These are phyloP conservation scores for Anableps anableps DNA, from an alignment of 2,797 vertebrate genomes.

Conservation along the genomic window DNA sequence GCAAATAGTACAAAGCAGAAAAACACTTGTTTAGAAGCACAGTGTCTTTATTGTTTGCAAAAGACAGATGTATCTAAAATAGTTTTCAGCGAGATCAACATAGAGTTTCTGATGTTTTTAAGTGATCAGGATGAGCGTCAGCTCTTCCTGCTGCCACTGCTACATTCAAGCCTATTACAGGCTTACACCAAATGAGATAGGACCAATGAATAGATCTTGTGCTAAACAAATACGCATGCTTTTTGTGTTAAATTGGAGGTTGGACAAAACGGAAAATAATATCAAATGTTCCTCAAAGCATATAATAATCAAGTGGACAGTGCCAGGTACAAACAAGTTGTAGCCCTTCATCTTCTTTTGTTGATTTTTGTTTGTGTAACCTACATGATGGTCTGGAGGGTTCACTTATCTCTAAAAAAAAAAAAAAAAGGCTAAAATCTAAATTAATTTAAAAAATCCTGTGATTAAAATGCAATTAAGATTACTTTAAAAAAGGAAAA, in stretches of 20 bases:
- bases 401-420: conserved; percentile 36
- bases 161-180: conserved; percentile 57
- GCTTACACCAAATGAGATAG: conserved; percentile 46
- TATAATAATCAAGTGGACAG: neutral
- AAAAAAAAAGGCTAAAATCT: neutral
- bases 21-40: neutral
- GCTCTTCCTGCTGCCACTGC: conserved; percentile 25
- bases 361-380: conserved; percentile 22
- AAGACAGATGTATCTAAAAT: neutral
- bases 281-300: neutral
- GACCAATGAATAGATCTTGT: conserved; percentile 13
- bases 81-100: conserved; percentile 1
- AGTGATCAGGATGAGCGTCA: conserved; percentile 31
- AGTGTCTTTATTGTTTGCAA: neutral
- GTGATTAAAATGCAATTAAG: conserved; percentile 51
- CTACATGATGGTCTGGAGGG: conserved; percentile 59
- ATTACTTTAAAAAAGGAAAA: neutral
- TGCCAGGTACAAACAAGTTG: neutral
- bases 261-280: neutral
- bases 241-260: neutral
- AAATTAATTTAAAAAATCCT: neutral
- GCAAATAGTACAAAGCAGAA: neutral
- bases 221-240: conserved; percentile 5
- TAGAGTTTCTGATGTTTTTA: conserved; percentile 19
- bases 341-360: conserved; percentile 2